Evolutionary conservation across 2,888 invertebrate species (phyloP).

Genomic region (Volucella zonaria): DNA sequence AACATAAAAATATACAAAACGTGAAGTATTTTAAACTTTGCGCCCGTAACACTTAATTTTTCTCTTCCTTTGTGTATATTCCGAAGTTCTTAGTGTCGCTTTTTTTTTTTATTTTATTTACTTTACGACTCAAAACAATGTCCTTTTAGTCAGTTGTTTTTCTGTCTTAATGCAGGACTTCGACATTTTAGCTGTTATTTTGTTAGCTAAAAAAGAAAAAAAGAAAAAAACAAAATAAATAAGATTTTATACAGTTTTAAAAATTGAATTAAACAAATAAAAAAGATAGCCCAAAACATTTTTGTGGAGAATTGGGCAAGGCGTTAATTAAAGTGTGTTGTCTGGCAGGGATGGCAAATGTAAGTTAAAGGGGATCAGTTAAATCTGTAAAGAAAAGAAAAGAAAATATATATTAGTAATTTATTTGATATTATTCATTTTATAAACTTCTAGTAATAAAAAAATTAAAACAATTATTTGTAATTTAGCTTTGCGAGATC

Average conservation of each 20-base stretch:
- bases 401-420: conserved; percentile 24
- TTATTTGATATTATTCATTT: neutral
- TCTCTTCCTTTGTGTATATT: conserved; percentile 25
- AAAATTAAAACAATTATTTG: too few species aligned
- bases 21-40: conserved; percentile 38
- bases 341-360: conserved; percentile 1
- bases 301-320: neutral
- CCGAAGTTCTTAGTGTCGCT: conserved; percentile 43
- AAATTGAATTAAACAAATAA: neutral
- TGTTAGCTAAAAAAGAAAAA: conserved; percentile 78
- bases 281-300: neutral
- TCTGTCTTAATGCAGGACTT: conserved; percentile 78
- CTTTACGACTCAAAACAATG: conserved; percentile 56
- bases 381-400: conserved; percentile 54
- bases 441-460: too few species aligned
- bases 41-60: conserved; percentile 59
- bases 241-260: neutral
- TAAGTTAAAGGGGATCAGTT: neutral
- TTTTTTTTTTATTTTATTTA: conserved; percentile 17
- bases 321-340: conserved; percentile 18
- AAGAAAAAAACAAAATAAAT: conserved; percentile 46
- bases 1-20: conserved; percentile 38
- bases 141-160: conserved; percentile 65
- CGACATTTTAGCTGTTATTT: conserved; percentile 80
- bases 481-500: too few species aligned